Evolutionary conservation across 2,888 invertebrate species (phyloP).

Genomic region (Drosophila niveifrons): DNA sequence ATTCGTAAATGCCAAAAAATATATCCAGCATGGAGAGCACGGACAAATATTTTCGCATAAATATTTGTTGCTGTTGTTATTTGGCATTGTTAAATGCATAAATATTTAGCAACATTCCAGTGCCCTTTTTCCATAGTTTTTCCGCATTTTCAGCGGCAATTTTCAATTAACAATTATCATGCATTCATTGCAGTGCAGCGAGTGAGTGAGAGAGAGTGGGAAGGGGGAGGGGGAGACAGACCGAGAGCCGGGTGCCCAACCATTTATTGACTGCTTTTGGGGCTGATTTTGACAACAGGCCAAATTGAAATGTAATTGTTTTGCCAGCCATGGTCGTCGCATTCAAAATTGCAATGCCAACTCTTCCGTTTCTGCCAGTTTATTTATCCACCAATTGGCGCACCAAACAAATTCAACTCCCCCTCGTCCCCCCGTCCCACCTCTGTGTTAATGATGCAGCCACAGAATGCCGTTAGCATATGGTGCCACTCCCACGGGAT

Average conservation of each 20-base stretch:
- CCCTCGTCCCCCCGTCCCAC: not conserved
- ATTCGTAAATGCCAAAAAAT: conserved; percentile 50
- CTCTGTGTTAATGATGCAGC: conserved; percentile 75
- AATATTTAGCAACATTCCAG: conserved; percentile 66
- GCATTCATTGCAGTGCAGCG: conserved; percentile 40
- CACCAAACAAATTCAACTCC: not conserved
- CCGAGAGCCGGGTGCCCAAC: conserved; percentile 9
- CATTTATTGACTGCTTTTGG: conserved; percentile 34
- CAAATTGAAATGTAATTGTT: conserved; percentile 81
- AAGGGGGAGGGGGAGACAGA: not conserved
- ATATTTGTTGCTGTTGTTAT: conserved; percentile 61
- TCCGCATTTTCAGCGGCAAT: conserved; percentile 44
- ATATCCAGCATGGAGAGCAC: conserved; percentile 8
- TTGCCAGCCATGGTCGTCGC: conserved; percentile 45
- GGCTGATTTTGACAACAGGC: conserved; percentile 71
- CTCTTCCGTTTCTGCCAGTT: conserved; percentile 42
- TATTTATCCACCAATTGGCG: conserved; percentile 51
- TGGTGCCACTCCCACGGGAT: conserved; percentile 72
- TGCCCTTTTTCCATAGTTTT: conserved; percentile 25
- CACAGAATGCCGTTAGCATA: conserved; percentile 77
- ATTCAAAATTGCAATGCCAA: conserved; percentile 17
- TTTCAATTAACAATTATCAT: conserved; percentile 79
- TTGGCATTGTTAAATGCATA: conserved; percentile 74
- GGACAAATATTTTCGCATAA: conserved; percentile 46
- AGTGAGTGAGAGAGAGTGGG: not conserved